Conservation (phyloP, 2,113 vertebrate species). For the Aptenodytes forsteri region DNA sequence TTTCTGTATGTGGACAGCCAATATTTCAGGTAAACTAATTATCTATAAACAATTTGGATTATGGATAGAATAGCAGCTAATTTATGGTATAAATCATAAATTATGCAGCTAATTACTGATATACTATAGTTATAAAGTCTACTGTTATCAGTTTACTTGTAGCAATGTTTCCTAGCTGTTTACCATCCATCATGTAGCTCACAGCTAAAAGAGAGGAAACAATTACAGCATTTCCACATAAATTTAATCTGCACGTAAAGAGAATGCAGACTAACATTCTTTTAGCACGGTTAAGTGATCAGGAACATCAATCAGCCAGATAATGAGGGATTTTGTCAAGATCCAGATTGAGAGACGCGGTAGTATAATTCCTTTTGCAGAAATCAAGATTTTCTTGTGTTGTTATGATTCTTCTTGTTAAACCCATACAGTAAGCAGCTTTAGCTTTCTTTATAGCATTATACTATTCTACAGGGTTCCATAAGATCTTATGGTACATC, state of each 20-base stretch:
- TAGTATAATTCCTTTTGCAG: neutral
- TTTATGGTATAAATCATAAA: neutral
- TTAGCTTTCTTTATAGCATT: slow-evolving; percentile 20
- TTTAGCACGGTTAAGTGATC: neutral
- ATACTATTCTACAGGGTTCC: slow-evolving; percentile 6
- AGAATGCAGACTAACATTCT: neutral
- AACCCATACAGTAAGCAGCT: slow-evolving; percentile 1
- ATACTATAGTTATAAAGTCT: neutral
- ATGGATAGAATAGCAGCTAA: neutral
- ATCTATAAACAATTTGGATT: neutral
- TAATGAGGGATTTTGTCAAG: slow-evolving; percentile 24
- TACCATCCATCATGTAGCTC: neutral
- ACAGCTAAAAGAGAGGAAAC: neutral
- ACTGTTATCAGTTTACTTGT: neutral
- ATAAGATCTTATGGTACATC: slow-evolving; percentile 25
- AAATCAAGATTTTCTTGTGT: slow-evolving; percentile 28
- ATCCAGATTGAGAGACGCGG: neutral
- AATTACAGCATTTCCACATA: neutral
- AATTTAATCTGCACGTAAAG: neutral
- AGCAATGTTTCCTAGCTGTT: neutral
- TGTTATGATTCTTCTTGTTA: neutral
- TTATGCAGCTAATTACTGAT: neutral
- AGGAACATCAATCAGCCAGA: slow-evolving; percentile 49
- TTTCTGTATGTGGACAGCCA: neutral
- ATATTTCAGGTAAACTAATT: neutral